These are phyloP conservation scores for Aleiodes testaceus DNA, from an alignment of 2,888 invertebrate genomes.

Conservation along the genomic window DNA sequence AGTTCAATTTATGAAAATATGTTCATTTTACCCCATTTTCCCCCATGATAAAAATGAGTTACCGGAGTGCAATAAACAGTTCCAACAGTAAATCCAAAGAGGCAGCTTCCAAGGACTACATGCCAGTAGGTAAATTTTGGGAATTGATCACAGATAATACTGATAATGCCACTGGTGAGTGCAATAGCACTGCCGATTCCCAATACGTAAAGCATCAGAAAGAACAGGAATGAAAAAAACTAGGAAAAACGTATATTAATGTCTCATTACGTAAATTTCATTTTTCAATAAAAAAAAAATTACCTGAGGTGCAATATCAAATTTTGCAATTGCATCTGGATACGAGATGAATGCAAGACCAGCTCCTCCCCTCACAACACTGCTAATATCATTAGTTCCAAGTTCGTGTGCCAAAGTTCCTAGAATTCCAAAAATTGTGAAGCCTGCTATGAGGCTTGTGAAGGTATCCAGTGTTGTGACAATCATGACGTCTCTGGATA, in stretches of 20 bases:
- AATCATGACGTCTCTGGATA: constrained; percentile 80
- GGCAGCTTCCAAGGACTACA: constrained; percentile 67
- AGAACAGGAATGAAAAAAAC: constrained; percentile 75
- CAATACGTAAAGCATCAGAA: constrained; percentile 75
- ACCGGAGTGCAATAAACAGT: constrained; percentile 74
- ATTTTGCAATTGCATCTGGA: constrained; percentile 76
- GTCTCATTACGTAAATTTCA: background rate
- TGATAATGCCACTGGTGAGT: constrained; percentile 71
- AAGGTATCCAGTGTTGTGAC: constrained; percentile 88
- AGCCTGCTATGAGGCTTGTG: constrained; percentile 87
- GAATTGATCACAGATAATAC: constrained; percentile 73
- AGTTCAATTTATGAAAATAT: background rate
- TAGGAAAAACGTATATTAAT: constrained; percentile 57
- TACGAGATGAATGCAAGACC: constrained; percentile 90
- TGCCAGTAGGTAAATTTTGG: constrained; percentile 70
- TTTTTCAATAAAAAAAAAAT: background rate
- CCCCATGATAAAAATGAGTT: constrained; percentile 42
- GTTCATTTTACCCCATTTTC: background rate
- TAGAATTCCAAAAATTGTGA: constrained; percentile 88
- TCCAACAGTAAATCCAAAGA: constrained; percentile 70
- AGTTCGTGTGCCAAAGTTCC: constrained; percentile 85
- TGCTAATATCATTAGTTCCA: constrained; percentile 76
- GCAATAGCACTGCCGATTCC: constrained; percentile 75
- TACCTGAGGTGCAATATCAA: constrained; percentile 54
- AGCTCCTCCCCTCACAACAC: constrained; percentile 84